Conservation (phyloP, 2,888 invertebrate species). For the Pyralis farinalis region DNA sequence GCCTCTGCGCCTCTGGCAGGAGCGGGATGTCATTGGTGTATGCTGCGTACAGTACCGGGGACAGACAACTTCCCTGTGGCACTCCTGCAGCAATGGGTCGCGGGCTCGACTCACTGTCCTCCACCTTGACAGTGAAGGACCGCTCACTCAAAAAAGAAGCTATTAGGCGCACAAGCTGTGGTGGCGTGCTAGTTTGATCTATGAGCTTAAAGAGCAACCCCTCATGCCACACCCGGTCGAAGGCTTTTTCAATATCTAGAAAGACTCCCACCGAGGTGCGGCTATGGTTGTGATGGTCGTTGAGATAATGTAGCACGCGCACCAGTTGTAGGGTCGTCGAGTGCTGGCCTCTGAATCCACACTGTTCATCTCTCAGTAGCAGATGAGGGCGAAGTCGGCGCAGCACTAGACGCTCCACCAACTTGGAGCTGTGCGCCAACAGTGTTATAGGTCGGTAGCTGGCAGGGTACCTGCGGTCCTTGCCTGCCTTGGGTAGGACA, state of each 20-base stretch:
- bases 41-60: constrained; percentile 12
- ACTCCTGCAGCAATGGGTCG: constrained; percentile 16
- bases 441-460: neutral
- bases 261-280: constrained; percentile 21
- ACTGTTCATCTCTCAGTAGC: constrained; percentile 14
- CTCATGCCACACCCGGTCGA: constrained; percentile 33
- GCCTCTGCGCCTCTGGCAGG: neutral
- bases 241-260: constrained; percentile 31
- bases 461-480: neutral
- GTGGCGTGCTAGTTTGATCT: neutral
- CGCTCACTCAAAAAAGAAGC: constrained; percentile 12
- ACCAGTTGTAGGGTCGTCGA: constrained; percentile 21
- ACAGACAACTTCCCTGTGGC: constrained; percentile 19
- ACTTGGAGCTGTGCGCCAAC: neutral
- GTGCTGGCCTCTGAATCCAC: constrained; percentile 22
- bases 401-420: constrained; percentile 3
- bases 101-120: constrained; percentile 8
- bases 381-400: neutral
- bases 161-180: constrained; percentile 1
- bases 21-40: constrained; percentile 19
- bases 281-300: constrained; percentile 15
- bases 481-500: neutral
- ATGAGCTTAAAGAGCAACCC: constrained; percentile 29
- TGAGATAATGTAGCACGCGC: constrained; percentile 22
- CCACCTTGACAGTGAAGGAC: constrained; percentile 11